Evolutionary conservation across 2,113 vertebrate species (phyloP).

Genomic region (Sterrhoptilus dennistouni): DNA sequence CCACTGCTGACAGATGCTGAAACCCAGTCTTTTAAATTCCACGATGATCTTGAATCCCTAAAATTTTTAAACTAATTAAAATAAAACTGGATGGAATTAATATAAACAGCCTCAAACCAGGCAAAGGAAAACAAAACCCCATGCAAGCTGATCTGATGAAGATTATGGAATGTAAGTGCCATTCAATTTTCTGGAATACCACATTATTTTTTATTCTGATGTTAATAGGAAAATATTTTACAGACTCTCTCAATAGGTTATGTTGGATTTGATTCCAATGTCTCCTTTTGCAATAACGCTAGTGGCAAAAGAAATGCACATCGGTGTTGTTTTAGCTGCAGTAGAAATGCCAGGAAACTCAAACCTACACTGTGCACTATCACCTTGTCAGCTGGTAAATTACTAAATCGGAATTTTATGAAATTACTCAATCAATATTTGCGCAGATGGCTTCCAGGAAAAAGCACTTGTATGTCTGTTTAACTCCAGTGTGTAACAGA

Average conservation of each 20-base stretch:
- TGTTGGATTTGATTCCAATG: conserved; percentile 62
- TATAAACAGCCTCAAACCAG: conserved; percentile 27
- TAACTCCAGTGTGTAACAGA: conserved; percentile 41
- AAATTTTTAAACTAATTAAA: conserved; percentile 53
- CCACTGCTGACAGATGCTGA: background rate
- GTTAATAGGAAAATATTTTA: conserved; percentile 65
- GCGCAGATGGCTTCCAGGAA: conserved; percentile 71
- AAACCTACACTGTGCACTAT: conserved; percentile 47
- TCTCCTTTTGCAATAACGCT: conserved; percentile 69
- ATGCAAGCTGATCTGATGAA: conserved; percentile 24
- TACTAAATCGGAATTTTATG: conserved; percentile 59
- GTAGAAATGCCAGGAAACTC: conserved; percentile 56
- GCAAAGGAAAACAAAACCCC: background rate
- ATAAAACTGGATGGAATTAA: conserved; percentile 37
- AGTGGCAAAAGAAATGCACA: conserved; percentile 68
- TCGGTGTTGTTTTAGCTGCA: conserved; percentile 73
- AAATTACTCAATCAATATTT: conserved; percentile 60
- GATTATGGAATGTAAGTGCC: conserved; percentile 30
- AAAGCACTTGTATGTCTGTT: conserved; percentile 45
- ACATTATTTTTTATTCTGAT: conserved; percentile 62
- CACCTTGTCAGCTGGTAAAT: conserved; percentile 46
- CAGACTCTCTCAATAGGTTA: conserved; percentile 59
- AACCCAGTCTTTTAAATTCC: background rate
- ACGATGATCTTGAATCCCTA: background rate
- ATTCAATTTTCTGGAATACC: conserved; percentile 57